Percentiles rank a stretch among this genome's conserved stretches.
Evolutionary conservation across 2,888 invertebrate species (phyloP).

Genomic region (Dysmachus trigonus): DNA sequence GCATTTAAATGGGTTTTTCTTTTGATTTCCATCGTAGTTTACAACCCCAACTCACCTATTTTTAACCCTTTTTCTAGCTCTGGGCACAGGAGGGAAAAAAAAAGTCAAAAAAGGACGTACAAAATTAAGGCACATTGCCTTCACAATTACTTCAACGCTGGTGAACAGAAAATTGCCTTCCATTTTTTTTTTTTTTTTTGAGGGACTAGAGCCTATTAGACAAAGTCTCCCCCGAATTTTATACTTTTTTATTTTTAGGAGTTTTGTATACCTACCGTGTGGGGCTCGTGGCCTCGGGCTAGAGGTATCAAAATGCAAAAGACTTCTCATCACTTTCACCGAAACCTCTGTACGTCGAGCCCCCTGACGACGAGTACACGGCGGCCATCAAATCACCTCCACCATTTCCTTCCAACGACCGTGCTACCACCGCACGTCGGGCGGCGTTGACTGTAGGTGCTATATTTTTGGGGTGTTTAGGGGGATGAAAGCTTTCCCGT

Average conservation of each 20-base stretch:
- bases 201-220: neutral
- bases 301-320: neutral
- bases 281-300: neutral
- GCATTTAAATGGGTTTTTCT: neutral
- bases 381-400: neutral
- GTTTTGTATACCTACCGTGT: neutral
- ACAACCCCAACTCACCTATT: neutral
- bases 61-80: neutral
- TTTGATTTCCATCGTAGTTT: neutral
- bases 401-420: neutral
- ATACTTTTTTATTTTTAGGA: neutral
- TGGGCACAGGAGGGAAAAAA: neutral
- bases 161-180: neutral
- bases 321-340: neutral
- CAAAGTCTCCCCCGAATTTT: neutral
- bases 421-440: neutral
- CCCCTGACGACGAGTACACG: neutral
- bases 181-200: neutral
- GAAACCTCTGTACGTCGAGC: neutral
- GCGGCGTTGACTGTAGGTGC: neutral
- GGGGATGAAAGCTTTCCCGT: neutral
- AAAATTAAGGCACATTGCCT: conserved; percentile 31
- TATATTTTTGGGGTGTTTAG: neutral
- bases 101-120: neutral
- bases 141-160: neutral